These are phyloP conservation scores for Mimumesa dahlbomi DNA, from an alignment of 2,888 invertebrate species.

Conservation along the genomic window DNA sequence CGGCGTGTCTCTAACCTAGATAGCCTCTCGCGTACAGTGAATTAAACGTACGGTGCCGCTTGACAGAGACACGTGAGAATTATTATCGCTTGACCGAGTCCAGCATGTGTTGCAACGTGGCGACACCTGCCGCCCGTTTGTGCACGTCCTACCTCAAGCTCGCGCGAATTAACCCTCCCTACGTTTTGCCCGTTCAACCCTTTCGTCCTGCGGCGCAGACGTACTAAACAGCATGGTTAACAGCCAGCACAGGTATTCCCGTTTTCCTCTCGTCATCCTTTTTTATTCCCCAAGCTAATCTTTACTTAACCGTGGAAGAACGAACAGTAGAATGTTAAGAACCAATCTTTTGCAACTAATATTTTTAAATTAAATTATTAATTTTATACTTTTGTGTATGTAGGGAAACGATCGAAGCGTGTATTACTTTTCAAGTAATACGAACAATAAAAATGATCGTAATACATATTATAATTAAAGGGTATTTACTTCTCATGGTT, in stretches of 20 bases:
- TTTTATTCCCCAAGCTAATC: too few species aligned
- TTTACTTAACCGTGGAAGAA: too few species aligned
- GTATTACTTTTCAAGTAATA: too few species aligned
- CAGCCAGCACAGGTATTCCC: not conserved
- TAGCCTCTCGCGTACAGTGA: conserved; percentile 41
- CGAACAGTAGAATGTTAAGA: too few species aligned
- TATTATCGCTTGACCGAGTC: conserved; percentile 65
- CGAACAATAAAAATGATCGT: too few species aligned
- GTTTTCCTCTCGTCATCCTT: too few species aligned
- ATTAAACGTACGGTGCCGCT: conserved; percentile 59
- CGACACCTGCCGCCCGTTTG: conserved; percentile 72
- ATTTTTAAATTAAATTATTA: too few species aligned
- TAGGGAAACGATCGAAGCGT: too few species aligned
- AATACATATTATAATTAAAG: too few species aligned
- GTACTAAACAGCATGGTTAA: not conserved
- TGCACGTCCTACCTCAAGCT: conserved; percentile 66
- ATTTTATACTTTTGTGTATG: too few species aligned
- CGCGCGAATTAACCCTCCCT: conserved; percentile 60
- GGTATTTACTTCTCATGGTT: too few species aligned
- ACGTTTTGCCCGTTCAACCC: conserved; percentile 51
- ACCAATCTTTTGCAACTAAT: too few species aligned
- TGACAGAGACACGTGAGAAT: conserved; percentile 66
- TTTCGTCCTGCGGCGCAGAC: conserved; percentile 16
- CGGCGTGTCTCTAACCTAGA: conserved; percentile 63
- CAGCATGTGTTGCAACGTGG: conserved; percentile 69